Percentiles rank a stretch among this genome's conserved stretches.
phyloP scores from a whole-genome alignment of 2,888 invertebrate genomes.

The Slavum lentiscoides region DNA sequence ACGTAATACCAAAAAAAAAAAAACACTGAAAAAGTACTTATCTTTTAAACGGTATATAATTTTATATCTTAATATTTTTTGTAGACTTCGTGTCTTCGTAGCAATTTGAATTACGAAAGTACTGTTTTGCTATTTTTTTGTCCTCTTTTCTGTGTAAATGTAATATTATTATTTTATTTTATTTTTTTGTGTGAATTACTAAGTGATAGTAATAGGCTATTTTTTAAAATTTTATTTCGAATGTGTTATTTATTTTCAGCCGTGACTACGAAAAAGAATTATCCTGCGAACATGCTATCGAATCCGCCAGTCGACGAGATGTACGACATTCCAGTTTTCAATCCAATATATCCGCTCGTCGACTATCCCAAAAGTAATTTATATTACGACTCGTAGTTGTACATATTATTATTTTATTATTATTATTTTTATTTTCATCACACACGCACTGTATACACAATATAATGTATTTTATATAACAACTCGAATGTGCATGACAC shows the following conservation, averaged over 20 bases:
- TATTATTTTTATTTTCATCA: not conserved
- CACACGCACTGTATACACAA: not conserved
- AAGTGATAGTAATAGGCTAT: not conserved
- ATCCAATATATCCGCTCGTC: constrained; percentile 21
- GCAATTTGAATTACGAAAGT: too few relatives aligned
- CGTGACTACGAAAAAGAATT: constrained; percentile 24
- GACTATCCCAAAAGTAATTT: constrained; percentile 39
- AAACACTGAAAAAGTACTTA: too few relatives aligned
- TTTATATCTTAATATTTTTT: too few relatives aligned
- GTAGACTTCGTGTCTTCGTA: too few relatives aligned
- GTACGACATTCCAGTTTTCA: constrained; percentile 23
- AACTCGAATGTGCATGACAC: constrained; percentile 36
- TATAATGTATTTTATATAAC: not conserved
- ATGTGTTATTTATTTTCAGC: constrained; percentile 25
- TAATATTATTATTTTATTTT: too few relatives aligned
- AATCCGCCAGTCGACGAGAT: constrained; percentile 7
- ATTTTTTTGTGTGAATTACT: too few relatives aligned
- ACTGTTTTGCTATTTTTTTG: too few relatives aligned
- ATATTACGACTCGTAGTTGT: not conserved
- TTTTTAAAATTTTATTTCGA: not conserved
- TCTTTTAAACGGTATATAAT: too few relatives aligned
- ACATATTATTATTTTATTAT: too few relatives aligned
- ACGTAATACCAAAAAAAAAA: too few relatives aligned
- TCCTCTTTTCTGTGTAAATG: too few relatives aligned
- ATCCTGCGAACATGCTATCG: not conserved